Base-by-base conservation (phyloP, 2,797 vertebrate genomes). In the Botia almorhae region DNA sequence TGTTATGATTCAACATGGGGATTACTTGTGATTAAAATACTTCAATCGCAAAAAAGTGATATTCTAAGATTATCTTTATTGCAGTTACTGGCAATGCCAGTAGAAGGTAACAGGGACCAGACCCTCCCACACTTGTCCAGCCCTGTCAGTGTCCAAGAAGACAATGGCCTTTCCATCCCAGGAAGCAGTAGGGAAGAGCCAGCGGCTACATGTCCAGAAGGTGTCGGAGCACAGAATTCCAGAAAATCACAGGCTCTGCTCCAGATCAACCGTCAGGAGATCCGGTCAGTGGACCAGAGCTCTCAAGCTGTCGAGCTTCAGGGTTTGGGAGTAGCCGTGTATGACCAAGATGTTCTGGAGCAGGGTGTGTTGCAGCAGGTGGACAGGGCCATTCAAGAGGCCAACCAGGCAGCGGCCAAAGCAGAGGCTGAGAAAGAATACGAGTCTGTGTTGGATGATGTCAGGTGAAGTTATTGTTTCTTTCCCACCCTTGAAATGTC, bases 331-430 rank as follows among this genome's bases (percentile, higher is more conserved):
- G 95, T 99, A 79, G 96, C 96, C 2, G 96, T 99, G 13, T 99
- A 99, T 46, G 98, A 99, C 89, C 97, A 99, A 83, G 95, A 97
- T 0, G 95, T 97, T 11, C 88, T 99, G 61, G 98, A 99, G 86
- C 95, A 94, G 85, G 97, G 96, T 6, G 96, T 99, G 76, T 89
- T 99, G 63, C 94, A 92, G 88, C 97, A 99, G 87, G 97, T 99
- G 82, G 97, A 97, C 73, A 90, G 93, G 50, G 97, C 96, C 8
- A 95, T 98, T 81, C 94, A 94, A 0, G 94, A 96, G 87, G 96
- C 95, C 7, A 93, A 51, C 85, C 92, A 93, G 50, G 94, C 89
- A 3, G 85, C 92, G n/a, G 94, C 93, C 46, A 88, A 92, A 75
- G 94, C 89, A 0, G 96, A 96, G 12, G 96, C 95, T 0, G 93